Conservation (phyloP, 2,113 vertebrate genomes). For the Halichoerus grypus region DNA sequence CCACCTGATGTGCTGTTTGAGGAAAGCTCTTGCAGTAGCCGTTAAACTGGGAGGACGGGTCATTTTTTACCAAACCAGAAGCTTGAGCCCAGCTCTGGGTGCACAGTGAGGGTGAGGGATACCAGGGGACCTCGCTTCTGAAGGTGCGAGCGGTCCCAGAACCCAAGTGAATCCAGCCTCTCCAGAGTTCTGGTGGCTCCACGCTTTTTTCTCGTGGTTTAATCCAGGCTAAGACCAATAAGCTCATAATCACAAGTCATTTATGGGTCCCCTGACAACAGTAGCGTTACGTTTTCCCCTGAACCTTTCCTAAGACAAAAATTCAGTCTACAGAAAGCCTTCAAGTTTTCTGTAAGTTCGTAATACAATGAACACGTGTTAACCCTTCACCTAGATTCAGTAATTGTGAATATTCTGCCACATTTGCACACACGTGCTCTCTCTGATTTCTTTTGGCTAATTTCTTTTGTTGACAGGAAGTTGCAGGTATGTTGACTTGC, state of each 20-base stretch:
- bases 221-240: background rate
- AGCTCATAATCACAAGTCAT: background rate
- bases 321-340: background rate
- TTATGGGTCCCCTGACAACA: background rate
- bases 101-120: too few relatives aligned
- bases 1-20: background rate
- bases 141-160: background rate
- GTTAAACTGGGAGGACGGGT: background rate
- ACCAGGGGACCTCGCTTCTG: background rate
- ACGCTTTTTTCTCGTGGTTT: background rate
- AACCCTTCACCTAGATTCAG: background rate
- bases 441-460: background rate
- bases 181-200: background rate
- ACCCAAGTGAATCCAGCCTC: too few relatives aligned
- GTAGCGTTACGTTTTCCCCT: background rate
- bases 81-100: background rate
- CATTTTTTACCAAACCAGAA: background rate
- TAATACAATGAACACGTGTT: background rate
- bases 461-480: background rate
- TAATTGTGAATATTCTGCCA: background rate
- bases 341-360: background rate
- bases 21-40: background rate
- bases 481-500: background rate
- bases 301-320: conserved; percentile 9
- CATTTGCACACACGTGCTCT: background rate